A percentile compares a stretch with the other conserved stretches of the same genome.
Evolutionary conservation across 2,113 vertebrate species (phyloP).

Genomic region (Proterorhinus semilunaris): DNA sequence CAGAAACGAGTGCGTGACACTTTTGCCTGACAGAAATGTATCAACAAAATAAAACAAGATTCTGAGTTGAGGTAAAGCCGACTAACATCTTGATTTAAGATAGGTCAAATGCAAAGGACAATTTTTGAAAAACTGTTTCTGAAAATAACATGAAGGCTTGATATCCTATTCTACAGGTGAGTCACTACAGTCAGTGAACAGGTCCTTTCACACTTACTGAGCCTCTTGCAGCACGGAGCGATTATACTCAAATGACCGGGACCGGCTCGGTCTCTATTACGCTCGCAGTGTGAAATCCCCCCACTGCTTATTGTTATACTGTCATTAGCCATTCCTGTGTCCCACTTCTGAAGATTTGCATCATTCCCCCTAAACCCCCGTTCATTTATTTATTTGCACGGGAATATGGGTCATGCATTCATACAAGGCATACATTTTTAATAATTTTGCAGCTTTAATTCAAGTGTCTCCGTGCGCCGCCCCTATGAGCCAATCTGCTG

Average conservation of each 20-base stretch:
- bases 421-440: conserved; percentile 75
- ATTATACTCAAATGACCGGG: conserved; percentile 29
- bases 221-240: conserved; percentile 33
- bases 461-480: conserved; percentile 60
- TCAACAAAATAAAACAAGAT: too few relatives aligned
- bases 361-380: conserved; percentile 45
- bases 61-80: too few relatives aligned
- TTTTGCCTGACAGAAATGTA: too few relatives aligned
- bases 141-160: conserved; percentile 39
- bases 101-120: too few relatives aligned
- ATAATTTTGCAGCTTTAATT: conserved; percentile 72
- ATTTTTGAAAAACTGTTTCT: background rate
- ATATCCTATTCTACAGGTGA: conserved; percentile 42
- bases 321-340: conserved; percentile 61
- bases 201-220: conserved; percentile 41
- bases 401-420: conserved; percentile 78
- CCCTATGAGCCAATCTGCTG: conserved; percentile 47
- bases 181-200: conserved; percentile 47
- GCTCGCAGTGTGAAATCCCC: conserved; percentile 55
- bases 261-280: conserved; percentile 55
- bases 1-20: too few relatives aligned
- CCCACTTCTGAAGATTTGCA: conserved; percentile 71
- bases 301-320: conserved; percentile 59
- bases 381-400: conserved; percentile 77
- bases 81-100: too few relatives aligned